phyloP scores from a whole-genome alignment of 2,888 invertebrate species.

The Odiellus spinosus region DNA sequence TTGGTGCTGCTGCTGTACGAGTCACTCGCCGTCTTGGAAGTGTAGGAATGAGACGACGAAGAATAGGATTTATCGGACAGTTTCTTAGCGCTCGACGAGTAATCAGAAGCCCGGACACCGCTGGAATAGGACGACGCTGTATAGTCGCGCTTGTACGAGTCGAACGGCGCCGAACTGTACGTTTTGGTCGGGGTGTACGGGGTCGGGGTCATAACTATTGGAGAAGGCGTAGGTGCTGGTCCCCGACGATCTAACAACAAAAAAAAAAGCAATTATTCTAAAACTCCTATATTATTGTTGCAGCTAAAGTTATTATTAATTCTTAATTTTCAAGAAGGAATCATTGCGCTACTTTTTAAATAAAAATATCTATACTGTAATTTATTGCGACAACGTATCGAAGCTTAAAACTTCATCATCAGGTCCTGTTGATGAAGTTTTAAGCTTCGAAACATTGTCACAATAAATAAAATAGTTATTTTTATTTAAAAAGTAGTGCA shows the following conservation, averaged over 20 bases:
- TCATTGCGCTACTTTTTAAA: no score
- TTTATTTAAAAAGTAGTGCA: background rate
- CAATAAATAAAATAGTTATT: no score
- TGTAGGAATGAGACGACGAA: conserved; percentile 7
- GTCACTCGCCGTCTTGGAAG: background rate
- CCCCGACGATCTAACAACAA: conserved; percentile 10
- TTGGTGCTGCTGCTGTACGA: background rate
- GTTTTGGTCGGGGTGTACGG: conserved; percentile 12
- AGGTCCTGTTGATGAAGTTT: no score
- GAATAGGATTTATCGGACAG: conserved; percentile 12
- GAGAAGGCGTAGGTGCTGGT: conserved; percentile 7
- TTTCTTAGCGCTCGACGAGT: conserved; percentile 12
- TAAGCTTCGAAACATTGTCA: no score
- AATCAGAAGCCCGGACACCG: conserved; percentile 4
- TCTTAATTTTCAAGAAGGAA: no score
- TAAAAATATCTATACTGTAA: no score
- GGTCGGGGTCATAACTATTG: conserved; percentile 11
- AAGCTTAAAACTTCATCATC: no score
- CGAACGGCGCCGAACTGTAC: conserved; percentile 12
- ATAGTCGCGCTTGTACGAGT: conserved; percentile 11
- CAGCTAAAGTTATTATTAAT: no score
- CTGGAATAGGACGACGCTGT: conserved; percentile 8
- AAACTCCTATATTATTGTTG: no score
- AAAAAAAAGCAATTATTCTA: background rate
- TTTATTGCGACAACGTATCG: no score